Conservation (phyloP, 2,888 invertebrate species). For the Malthinus flaveolus region DNA sequence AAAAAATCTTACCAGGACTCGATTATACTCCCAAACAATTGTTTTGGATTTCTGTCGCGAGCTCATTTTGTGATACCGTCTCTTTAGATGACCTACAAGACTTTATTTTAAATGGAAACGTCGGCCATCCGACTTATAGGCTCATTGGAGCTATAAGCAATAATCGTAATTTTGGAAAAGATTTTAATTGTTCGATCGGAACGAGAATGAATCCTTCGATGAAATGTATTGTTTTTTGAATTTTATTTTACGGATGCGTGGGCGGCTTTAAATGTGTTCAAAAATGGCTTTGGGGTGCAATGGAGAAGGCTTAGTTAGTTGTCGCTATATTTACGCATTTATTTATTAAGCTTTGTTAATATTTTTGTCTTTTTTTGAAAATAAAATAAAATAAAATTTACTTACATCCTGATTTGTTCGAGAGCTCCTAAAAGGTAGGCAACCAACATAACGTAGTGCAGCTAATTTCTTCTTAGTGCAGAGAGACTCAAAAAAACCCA, state of each 20-base stretch:
- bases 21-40: slow-evolving; percentile 54
- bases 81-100: slow-evolving; percentile 48
- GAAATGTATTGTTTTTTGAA: slow-evolving; percentile 56
- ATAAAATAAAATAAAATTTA: too few relatives aligned
- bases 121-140: slow-evolving; percentile 58
- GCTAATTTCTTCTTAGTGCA: too few relatives aligned
- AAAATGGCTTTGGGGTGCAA: too few relatives aligned
- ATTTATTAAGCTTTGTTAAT: too few relatives aligned
- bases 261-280: too few relatives aligned
- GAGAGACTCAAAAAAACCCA: too few relatives aligned
- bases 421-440: too few relatives aligned
- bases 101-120: slow-evolving; percentile 49
- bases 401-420: too few relatives aligned
- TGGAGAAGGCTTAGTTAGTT: too few relatives aligned
- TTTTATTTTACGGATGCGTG: background rate
- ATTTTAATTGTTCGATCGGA: slow-evolving; percentile 63
- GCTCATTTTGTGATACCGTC: slow-evolving; percentile 62
- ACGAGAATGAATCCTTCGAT: slow-evolving; percentile 64
- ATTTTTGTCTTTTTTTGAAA: too few relatives aligned
- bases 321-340: too few relatives aligned
- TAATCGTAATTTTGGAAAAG: slow-evolving; percentile 62
- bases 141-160: slow-evolving; percentile 63
- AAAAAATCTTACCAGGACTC: slow-evolving; percentile 46
- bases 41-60: slow-evolving; percentile 64
- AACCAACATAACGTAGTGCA: too few relatives aligned